A percentile compares a stretch with the other conserved stretches of the same genome.
These are phyloP conservation scores for Branchellion lobata DNA, from an alignment of 2,888 invertebrate species.

Conservation along the genomic window DNA sequence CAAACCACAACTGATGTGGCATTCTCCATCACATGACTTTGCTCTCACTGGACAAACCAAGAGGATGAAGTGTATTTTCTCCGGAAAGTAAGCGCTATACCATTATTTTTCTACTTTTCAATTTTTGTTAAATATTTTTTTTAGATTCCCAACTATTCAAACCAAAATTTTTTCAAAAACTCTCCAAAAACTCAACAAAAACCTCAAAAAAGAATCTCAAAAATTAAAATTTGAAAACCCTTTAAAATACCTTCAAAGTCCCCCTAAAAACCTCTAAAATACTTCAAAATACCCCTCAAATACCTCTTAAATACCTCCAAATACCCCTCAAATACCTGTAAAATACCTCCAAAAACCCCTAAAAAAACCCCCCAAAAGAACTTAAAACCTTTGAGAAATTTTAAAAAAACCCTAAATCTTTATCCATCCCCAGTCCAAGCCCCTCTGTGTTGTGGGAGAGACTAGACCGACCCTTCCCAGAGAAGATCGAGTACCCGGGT, in stretches of 20 bases:
- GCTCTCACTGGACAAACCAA: conserved; percentile 44
- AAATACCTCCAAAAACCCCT: neutral
- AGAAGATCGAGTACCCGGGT: neutral
- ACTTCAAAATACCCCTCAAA: neutral
- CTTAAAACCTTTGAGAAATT: no score
- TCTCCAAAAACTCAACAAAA: no score
- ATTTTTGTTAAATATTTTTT: no score
- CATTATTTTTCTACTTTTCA: no score
- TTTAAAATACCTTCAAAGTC: neutral
- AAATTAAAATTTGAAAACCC: neutral
- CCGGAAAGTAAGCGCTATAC: conserved; percentile 41
- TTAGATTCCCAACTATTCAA: no score
- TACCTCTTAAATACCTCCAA: neutral
- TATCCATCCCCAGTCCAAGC: conserved; percentile 48
- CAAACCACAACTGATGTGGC: conserved; percentile 45
- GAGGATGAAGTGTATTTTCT: conserved; percentile 47
- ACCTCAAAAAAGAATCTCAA: no score
- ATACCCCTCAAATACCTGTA: neutral
- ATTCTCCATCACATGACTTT: conserved; percentile 16
- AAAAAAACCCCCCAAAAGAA: neutral
- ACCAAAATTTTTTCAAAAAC: no score
- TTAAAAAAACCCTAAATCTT: no score
- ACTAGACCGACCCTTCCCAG: conserved; percentile 26
- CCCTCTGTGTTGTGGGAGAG: conserved; percentile 44
- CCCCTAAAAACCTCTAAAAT: neutral